Percentiles rank a stretch among this genome's conserved stretches.
Conservation (phyloP, 2,888 invertebrate genomes). For the Pristionchus fissidentatus region DNA sequence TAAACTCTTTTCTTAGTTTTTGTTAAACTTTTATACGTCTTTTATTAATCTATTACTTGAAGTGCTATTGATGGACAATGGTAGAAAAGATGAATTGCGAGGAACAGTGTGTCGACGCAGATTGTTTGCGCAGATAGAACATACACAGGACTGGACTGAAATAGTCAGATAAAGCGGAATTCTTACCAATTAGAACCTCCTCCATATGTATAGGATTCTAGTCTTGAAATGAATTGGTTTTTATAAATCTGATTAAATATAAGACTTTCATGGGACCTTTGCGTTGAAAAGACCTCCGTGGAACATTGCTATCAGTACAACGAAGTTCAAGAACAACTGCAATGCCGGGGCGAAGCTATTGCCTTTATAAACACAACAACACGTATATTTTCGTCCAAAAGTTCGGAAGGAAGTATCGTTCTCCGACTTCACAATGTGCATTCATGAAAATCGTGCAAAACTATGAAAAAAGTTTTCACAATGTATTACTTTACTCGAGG, state of each 20-base stretch:
- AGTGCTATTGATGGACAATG: neutral
- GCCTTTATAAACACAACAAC: too few relatives aligned
- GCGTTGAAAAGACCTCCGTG: neutral
- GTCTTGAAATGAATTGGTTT: neutral
- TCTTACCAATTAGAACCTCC: neutral
- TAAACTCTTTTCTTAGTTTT: too few relatives aligned
- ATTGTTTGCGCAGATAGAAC: conserved; percentile 7
- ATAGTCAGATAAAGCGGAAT: neutral
- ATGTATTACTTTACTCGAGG: too few relatives aligned
- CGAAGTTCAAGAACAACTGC: neutral
- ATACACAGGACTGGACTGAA: conserved; percentile 29
- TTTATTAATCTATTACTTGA: neutral
- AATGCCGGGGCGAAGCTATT: too few relatives aligned
- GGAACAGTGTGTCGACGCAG: neutral
- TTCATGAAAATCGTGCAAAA: too few relatives aligned
- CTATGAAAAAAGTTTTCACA: too few relatives aligned
- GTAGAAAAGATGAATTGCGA: neutral
- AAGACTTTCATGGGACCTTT: neutral
- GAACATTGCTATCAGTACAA: neutral
- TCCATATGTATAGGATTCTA: too few relatives aligned
- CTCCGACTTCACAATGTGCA: too few relatives aligned
- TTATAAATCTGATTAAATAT: neutral
- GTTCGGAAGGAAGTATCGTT: too few relatives aligned
- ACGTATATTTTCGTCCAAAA: too few relatives aligned
- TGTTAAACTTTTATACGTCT: too few relatives aligned